Base-by-base conservation (phyloP, 2,888 invertebrate genomes). In the Drosophila fungiperda region DNA sequence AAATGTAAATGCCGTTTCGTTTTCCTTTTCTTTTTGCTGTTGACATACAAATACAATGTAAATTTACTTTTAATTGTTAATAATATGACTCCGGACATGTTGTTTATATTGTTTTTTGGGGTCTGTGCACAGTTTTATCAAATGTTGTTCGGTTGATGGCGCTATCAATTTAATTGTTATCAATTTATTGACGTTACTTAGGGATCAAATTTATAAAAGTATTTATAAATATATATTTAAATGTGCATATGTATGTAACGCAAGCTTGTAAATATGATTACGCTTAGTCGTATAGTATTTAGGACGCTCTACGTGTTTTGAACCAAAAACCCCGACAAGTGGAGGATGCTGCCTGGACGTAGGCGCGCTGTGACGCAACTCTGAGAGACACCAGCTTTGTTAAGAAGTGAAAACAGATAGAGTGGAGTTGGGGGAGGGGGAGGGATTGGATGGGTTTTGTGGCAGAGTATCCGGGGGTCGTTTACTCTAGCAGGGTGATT, bases 401-500 rank as follows among this genome's bases (percentile, higher is more conserved):
- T 63, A 49, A 36, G 9, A 35, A 61, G 57, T 63, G 57, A 60
- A 55, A 53, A 67, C 61, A 33, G 55, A 59, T 29, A 40, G 45
- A 23, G 15, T 45, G 15, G 15, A 45, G 20, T 45, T 1, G 35
- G 48, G 17, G 48, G 38, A 32, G 15, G 15, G 29, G 29, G 20
- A 29, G 38, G 29, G 29, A 38, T 38, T 38, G 26, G 12, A 33
- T 33, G 61, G 52, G 49, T 5, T n/a, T 55, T 20, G 20, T 20
- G 20, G 60, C 50, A 55, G 5, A 32, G 26, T 38, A 3, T 15
- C n/a, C 8, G 77, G 90, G 78, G 76, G 82, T 83, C 79, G 90
- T 87, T 85, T 96, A 97, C 94, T 97, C 97, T 92, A 97, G 94
- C 85, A 95, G 93, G 26, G 96, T 96, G 91, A 95, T 95, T 95